Evolutionary conservation across 2,888 invertebrate genomes (phyloP).

Genomic region (Lucinisca nassula): DNA sequence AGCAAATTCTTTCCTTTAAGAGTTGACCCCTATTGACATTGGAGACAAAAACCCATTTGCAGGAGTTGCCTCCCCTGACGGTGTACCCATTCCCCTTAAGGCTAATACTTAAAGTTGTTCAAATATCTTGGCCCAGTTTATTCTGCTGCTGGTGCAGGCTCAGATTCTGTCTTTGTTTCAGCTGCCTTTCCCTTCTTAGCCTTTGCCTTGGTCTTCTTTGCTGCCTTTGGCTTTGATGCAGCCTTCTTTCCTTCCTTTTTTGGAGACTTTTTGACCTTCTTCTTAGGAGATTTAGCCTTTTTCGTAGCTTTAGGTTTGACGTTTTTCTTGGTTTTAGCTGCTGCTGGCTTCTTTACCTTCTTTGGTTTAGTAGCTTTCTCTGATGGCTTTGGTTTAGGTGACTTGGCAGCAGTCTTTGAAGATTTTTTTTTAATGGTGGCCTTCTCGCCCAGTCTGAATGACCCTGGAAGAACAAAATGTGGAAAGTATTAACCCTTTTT

Average conservation of each 20-base stretch:
- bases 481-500: no score
- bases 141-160: background rate
- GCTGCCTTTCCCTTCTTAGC: conserved; percentile 11
- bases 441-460: conserved; percentile 78
- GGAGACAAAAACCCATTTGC: no score
- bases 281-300: conserved; percentile 39
- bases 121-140: no score
- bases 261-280: conserved; percentile 8
- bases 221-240: conserved; percentile 35
- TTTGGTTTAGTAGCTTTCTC: conserved; percentile 29
- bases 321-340: conserved; percentile 30
- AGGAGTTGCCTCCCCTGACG: no score
- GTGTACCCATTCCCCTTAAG: no score
- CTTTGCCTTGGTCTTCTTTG: conserved; percentile 36
- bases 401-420: conserved; percentile 34
- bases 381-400: conserved; percentile 21
- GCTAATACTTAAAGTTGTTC: no score
- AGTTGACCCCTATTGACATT: no score
- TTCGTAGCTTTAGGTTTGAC: background rate
- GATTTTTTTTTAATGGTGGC: conserved; percentile 45
- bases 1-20: no score
- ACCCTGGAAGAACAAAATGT: conserved; percentile 53
- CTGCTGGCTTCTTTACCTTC: conserved; percentile 61
- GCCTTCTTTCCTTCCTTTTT: conserved; percentile 21
- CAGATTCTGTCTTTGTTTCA: conserved; percentile 18